A percentile compares a stretch with the other conserved stretches of the same genome.
phyloP scores from a whole-genome alignment of 2,797 vertebrate genomes.

The Anniella stebbinsi region DNA sequence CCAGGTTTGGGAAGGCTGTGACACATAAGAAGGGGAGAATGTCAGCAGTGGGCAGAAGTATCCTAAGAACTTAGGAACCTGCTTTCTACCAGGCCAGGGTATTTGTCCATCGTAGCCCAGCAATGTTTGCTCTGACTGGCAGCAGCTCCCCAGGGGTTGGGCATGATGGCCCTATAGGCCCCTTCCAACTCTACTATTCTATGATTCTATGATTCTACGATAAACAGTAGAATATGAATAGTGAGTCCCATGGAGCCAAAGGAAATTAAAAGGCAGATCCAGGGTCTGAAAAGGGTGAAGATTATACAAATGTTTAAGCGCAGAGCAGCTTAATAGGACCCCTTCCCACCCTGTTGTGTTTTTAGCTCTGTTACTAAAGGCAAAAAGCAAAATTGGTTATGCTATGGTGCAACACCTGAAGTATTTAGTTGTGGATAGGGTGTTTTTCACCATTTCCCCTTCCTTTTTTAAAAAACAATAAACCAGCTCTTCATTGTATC shows the following conservation, averaged over 20 bases:
- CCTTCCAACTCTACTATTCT: background rate
- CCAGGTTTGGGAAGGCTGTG: too few species aligned
- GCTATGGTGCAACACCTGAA: background rate
- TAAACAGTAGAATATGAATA: background rate
- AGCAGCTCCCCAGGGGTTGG: background rate
- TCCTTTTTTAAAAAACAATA: constrained; percentile 33
- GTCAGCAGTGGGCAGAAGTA: background rate
- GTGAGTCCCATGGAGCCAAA: background rate
- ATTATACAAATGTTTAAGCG: background rate
- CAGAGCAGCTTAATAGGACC: background rate
- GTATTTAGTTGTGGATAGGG: background rate
- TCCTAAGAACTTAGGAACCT: too few species aligned
- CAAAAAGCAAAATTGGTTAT: background rate
- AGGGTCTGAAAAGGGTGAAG: background rate
- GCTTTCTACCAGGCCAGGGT: background rate
- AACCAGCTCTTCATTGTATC: constrained; percentile 64
- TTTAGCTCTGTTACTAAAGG: background rate
- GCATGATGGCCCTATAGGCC: too few species aligned
- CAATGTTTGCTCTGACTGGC: background rate
- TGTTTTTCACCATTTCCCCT: background rate
- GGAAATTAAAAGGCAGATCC: background rate
- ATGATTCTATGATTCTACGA: background rate
- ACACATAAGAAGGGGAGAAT: too few species aligned
- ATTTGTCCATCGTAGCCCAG: background rate
- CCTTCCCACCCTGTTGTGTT: background rate